These are phyloP conservation scores for Sinhomidia bicolor DNA, from an alignment of 2,888 invertebrate species.

Conservation along the genomic window DNA sequence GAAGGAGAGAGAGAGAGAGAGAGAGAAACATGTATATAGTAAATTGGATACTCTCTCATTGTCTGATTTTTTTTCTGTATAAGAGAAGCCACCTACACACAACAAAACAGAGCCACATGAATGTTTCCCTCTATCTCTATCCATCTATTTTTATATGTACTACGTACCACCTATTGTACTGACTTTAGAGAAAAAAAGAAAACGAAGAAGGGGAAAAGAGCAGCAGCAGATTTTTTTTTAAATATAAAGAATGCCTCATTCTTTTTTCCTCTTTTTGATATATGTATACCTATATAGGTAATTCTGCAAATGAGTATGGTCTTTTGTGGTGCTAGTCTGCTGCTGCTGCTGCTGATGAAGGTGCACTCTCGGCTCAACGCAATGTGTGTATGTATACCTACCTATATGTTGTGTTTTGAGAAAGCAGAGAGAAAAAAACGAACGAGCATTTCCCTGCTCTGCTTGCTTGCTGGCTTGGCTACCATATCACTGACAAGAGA, in stretches of 20 bases:
- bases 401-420: neutral
- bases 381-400: slow-evolving; percentile 6
- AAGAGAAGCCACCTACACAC: neutral
- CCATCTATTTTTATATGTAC: too few relatives aligned
- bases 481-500: slow-evolving; percentile 26
- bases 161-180: neutral
- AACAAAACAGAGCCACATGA: neutral
- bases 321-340: slow-evolving; percentile 20
- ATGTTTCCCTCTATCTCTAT: neutral
- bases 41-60: slow-evolving; percentile 61
- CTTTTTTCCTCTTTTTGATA: neutral
- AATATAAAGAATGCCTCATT: neutral
- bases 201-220: too few relatives aligned
- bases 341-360: neutral
- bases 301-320: slow-evolving; percentile 50
- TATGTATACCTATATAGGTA: neutral
- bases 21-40: neutral
- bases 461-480: too few relatives aligned
- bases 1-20: too few relatives aligned
- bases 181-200: neutral
- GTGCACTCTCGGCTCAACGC: too few relatives aligned
- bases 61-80: slow-evolving; percentile 6
- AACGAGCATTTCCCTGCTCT: neutral
- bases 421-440: neutral
- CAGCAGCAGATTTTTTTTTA: too few relatives aligned